Base-by-base conservation (phyloP, 2,888 invertebrate genomes). In the Hyposoter didymator region DNA sequence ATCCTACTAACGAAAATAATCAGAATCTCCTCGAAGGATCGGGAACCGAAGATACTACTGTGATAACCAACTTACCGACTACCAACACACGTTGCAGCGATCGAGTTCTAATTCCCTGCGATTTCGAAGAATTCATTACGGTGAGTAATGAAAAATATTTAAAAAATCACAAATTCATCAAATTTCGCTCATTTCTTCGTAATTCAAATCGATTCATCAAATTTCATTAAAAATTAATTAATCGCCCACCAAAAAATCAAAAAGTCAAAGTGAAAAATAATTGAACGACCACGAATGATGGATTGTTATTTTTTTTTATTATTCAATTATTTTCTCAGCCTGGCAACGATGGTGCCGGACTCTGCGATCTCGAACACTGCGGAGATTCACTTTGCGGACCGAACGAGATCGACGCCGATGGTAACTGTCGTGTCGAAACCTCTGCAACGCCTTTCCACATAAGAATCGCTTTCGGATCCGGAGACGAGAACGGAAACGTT, bases 111-210 rank as follows among this genome's bases (percentile, higher is more conserved):
- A 96, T 98, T 94, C 97, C 97, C 0, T 98, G 98, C 90, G 97
- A 98, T 91, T 96, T 97, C 79, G 98, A 98, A 90, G 97, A 98
- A 91, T 96, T 98, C 91, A 95, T 98, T 84, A 96, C 96, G 94
- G 97, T 94, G 90, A 88, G 59, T 47, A 6, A 10, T 17, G 1
- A 4, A 49, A 67, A 47, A 49, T 49, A 47, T 17, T 5, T 17
- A 1, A 47, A 14, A n/a, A 59, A 55, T 22, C 55, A 3, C 0
- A 12, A 47, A 47, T 47, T 49, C n/a, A 3, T 6, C 4, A 5
- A 17, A 32, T 66, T 66, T 8, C 19, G 3, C 17, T 17, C 1
- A 39, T n/a, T 32, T 66, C 10, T 7, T 17, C 5, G 12, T 12
- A 12, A 28, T 39, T 2, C 12, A 45, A 55, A 12, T 12, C 7